Base-by-base conservation (phyloP, 2,888 invertebrate genomes). In the Polyommatus iphigenia region DNA sequence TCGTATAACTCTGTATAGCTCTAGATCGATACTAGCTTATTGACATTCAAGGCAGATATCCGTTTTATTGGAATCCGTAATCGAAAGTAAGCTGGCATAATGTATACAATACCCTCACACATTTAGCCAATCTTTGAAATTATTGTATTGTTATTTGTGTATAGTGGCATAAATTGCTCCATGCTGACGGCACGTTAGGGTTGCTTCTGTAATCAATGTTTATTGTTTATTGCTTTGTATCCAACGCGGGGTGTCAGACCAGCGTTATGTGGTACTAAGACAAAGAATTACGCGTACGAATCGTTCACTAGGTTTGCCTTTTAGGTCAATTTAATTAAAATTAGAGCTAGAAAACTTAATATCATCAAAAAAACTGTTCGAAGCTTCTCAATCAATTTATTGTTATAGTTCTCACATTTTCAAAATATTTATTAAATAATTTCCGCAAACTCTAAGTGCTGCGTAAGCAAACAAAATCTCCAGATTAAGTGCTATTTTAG, bases 41-140 rank as follows among this genome's bases (percentile, higher is more conserved):
- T 75, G 50, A 75, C 46, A 75, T 75, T 75, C 75, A 29, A 75
- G 24, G 20, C 75, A 73, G 73, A 75, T 50, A 75, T 54, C 50
- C 50, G 29, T 2, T 29, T 29, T 75, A 75, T 75, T 75, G 50
- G 50, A 75, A 1, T 29, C 46, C 29, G 75, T 75, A 75, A 75
- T 75, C 75, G 75, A 75, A 75, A 75, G 75, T 75, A 29, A 75
- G 50, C 50, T 54, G 24, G 73, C 75, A 54, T 24, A 29, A 75
- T 50, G 24, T 54, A 75, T 75, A 54, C 75, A 54, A 54, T 75
- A 75, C 75, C 29, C 75, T 46, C 50, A 75, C 75, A 54, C 75
- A 75, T 75, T 75, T 75, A 75, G 54, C 75, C 75, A 75, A 75
- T 75, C 75, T 75, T 75, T 75, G 75, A 75, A 75, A 54, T 75